Evolutionary conservation across 2,888 invertebrate genomes (phyloP).

Genomic region (Agrotis exclamationis): DNA sequence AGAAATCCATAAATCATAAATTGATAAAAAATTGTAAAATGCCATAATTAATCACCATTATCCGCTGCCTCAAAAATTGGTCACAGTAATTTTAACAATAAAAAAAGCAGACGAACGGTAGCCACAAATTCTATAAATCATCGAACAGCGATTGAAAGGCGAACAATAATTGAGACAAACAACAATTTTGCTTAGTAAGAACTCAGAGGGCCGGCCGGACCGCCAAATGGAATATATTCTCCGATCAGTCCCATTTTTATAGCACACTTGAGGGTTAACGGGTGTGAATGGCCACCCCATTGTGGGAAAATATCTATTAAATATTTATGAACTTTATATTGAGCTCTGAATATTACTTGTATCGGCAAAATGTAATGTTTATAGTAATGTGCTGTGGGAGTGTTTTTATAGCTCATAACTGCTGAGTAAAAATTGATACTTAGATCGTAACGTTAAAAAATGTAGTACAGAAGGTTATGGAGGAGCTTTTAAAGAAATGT

Average conservation of each 20-base stretch:
- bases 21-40: constrained; percentile 16
- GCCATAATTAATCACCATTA: constrained; percentile 44
- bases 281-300: constrained; percentile 89
- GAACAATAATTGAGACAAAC: constrained; percentile 79
- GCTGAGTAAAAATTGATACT: constrained; percentile 69
- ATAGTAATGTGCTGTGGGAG: constrained; percentile 73
- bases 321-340: constrained; percentile 87
- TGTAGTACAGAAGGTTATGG: constrained; percentile 47
- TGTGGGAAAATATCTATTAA: constrained; percentile 90
- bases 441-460: constrained; percentile 63
- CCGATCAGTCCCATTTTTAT: constrained; percentile 86
- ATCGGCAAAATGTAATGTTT: constrained; percentile 77
- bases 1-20: constrained; percentile 9
- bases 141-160: constrained; percentile 65
- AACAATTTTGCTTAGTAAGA: constrained; percentile 85
- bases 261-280: constrained; percentile 85
- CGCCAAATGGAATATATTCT: constrained; percentile 81
- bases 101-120: constrained; percentile 34
- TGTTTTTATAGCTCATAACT: constrained; percentile 72
- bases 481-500: constrained; percentile 26
- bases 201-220: constrained; percentile 71
- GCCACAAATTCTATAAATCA: constrained; percentile 51
- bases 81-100: constrained; percentile 28
- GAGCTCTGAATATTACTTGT: constrained; percentile 76
- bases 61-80: constrained; percentile 12